These are phyloP conservation scores for Clanis bilineata DNA, from an alignment of 2,888 invertebrate genomes.

Conservation along the genomic window DNA sequence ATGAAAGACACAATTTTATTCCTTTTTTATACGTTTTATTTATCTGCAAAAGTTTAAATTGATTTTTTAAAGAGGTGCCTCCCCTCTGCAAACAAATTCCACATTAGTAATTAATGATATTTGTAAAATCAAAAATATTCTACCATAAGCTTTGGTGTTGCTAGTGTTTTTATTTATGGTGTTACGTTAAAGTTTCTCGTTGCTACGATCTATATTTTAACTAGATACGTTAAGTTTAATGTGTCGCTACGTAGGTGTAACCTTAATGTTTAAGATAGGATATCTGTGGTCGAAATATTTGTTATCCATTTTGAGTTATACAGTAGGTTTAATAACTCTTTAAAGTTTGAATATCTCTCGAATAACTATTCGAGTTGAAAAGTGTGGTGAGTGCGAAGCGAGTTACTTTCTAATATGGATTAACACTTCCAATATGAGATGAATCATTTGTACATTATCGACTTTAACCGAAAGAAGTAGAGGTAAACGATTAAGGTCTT, in stretches of 20 bases:
- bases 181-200: slow-evolving; percentile 21
- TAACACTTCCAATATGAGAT: no score
- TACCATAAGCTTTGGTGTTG: slow-evolving; percentile 19
- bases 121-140: slow-evolving; percentile 11
- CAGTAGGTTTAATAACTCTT: neutral
- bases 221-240: slow-evolving; percentile 13
- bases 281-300: neutral
- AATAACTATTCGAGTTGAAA: no score
- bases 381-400: no score
- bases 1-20: no score
- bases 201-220: slow-evolving; percentile 19
- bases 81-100: neutral
- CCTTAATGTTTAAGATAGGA: neutral
- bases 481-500: no score
- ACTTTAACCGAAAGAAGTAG: no score
- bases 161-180: slow-evolving; percentile 10
- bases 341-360: neutral
- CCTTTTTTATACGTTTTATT: no score
- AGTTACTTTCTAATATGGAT: no score
- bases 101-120: slow-evolving; percentile 1
- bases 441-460: no score
- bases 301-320: slow-evolving; percentile 3
- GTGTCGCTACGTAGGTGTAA: slow-evolving; percentile 9
- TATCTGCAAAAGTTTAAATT: neutral
- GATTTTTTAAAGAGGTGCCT: neutral